Evolutionary conservation across 2,888 invertebrate genomes (phyloP).

Genomic region (Cynaeus angustus): DNA sequence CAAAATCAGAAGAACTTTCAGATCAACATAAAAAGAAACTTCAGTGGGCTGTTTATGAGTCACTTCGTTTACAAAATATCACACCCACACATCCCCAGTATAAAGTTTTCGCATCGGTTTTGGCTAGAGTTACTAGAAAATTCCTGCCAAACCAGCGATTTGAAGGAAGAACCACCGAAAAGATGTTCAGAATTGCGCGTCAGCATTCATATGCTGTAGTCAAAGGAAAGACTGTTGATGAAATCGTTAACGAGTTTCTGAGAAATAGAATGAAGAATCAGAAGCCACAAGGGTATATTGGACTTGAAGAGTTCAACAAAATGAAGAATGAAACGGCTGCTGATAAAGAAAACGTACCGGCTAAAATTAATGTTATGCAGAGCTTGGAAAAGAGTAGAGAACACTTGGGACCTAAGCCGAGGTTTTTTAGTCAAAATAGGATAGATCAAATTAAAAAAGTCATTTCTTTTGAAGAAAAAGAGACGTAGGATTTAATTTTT

Average conservation of each 20-base stretch:
- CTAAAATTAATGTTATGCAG: constrained; percentile 70
- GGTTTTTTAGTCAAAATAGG: constrained; percentile 55
- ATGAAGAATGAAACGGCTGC: constrained; percentile 64
- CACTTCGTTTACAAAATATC: constrained; percentile 82
- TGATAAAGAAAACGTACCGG: constrained; percentile 73
- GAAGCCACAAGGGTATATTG: constrained; percentile 73
- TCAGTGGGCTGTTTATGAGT: constrained; percentile 87
- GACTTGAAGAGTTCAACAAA: constrained; percentile 67
- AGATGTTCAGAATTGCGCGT: constrained; percentile 81
- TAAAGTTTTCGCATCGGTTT: constrained; percentile 79
- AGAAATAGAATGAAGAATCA: constrained; percentile 67
- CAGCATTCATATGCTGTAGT: constrained; percentile 79
- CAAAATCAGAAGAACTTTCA: constrained; percentile 70
- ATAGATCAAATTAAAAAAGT: constrained; percentile 66
- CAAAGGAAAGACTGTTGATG: constrained; percentile 78
- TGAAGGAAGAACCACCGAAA: constrained; percentile 82
- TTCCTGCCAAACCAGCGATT: constrained; percentile 76
- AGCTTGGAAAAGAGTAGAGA: constrained; percentile 55
- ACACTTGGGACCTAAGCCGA: constrained; percentile 40
- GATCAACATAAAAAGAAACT: constrained; percentile 81
- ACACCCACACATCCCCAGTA: constrained; percentile 81
- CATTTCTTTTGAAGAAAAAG: constrained; percentile 67
- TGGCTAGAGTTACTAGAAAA: constrained; percentile 80
- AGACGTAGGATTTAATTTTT: constrained; percentile 8
- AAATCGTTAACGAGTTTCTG: constrained; percentile 73